A percentile compares a stretch with the other conserved stretches of the same genome.
Conservation (phyloP, 2,888 invertebrate species). For the Ceramica pisi region DNA sequence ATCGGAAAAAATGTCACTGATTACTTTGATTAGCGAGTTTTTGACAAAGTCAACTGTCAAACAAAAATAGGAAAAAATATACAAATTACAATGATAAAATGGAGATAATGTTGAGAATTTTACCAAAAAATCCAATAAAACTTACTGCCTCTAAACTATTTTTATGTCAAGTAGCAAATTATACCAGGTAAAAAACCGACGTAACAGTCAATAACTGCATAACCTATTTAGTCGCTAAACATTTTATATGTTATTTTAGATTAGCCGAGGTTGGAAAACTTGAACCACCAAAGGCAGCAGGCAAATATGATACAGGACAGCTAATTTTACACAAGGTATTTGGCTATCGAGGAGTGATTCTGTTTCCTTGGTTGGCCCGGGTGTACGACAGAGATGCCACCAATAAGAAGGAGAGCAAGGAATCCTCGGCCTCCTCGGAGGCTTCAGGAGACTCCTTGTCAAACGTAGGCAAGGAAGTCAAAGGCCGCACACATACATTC, state of each 20-base stretch:
- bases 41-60: conserved; percentile 73
- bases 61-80: conserved; percentile 81
- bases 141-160: conserved; percentile 83
- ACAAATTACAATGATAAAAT: conserved; percentile 88
- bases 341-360: conserved; percentile 98
- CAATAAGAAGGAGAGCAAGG: conserved; percentile 91
- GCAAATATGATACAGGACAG: conserved; percentile 99
- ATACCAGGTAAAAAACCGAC: conserved; percentile 81
- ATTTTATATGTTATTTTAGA: conserved; percentile 86
- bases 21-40: conserved; percentile 13
- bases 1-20: neutral
- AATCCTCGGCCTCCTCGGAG: conserved; percentile 75
- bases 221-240: conserved; percentile 74
- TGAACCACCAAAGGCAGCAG: conserved; percentile 95
- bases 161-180: conserved; percentile 85
- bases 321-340: conserved; percentile 98
- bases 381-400: conserved; percentile 98
- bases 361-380: conserved; percentile 99
- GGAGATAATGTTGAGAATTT: conserved; percentile 88
- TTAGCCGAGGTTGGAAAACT: conserved; percentile 98
- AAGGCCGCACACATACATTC: conserved; percentile 97
- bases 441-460: conserved; percentile 82
- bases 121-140: conserved; percentile 82
- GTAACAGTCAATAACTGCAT: conserved; percentile 77
- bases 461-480: conserved; percentile 95